Percentiles rank a stretch among this genome's conserved stretches.
phyloP scores from a whole-genome alignment of 1,140 invertebrate genomes.

The Pinna nobilis region DNA sequence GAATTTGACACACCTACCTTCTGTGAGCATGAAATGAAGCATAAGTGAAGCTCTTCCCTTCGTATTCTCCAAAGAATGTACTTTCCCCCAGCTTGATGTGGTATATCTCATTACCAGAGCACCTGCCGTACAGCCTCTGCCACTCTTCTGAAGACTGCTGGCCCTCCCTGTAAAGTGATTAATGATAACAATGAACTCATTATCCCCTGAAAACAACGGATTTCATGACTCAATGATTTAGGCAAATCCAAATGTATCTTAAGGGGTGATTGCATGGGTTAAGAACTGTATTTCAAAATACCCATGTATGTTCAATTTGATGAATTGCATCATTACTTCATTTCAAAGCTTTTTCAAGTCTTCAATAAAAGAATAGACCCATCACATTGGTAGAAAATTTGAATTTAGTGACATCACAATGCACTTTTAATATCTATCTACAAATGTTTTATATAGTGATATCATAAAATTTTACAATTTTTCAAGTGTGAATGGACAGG shows the following conservation, averaged over 20 bases:
- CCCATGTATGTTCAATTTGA: not conserved
- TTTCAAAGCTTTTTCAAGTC: too few relatives aligned
- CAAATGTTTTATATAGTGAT: too few relatives aligned
- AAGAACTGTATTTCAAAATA: not conserved
- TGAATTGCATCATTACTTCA: too few relatives aligned
- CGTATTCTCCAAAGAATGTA: conserved; percentile 97
- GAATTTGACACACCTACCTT: conserved; percentile 80
- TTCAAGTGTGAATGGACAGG: too few relatives aligned
- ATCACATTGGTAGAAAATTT: too few relatives aligned
- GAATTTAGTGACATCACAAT: too few relatives aligned
- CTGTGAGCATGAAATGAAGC: conserved; percentile 98
- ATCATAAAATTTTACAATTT: too few relatives aligned
- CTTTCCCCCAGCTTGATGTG: conserved; percentile 96
- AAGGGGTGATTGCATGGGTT: not conserved
- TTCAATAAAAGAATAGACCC: too few relatives aligned
- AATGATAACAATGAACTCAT: conserved; percentile 1
- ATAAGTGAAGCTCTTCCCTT: conserved; percentile 98
- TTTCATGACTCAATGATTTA: not conserved
- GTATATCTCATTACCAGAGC: conserved; percentile 99
- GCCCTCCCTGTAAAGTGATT: conserved; percentile 85
- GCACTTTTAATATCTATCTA: too few relatives aligned
- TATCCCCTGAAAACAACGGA: not conserved
- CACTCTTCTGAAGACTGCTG: conserved; percentile 97
- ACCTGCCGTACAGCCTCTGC: conserved; percentile 97
- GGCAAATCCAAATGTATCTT: not conserved